Conservation (phyloP, 2,797 vertebrate species). For the Artibeus jamaicensis region DNA sequence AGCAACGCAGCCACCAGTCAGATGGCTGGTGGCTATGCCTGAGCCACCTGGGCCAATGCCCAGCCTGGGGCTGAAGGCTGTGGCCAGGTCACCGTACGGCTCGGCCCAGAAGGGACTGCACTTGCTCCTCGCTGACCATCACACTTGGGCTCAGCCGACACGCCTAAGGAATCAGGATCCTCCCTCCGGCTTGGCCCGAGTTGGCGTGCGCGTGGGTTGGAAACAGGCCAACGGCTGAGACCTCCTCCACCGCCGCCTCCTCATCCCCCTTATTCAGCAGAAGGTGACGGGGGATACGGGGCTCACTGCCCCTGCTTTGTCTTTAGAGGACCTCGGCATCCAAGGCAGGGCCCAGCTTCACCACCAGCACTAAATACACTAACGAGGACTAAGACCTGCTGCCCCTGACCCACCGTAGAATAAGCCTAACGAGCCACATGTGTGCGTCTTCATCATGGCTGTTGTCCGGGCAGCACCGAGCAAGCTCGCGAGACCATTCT, state of each 20-base stretch:
- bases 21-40: constrained; percentile 82
- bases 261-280: background rate
- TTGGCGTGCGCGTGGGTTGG: background rate
- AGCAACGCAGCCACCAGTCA: constrained; percentile 88
- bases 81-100: background rate
- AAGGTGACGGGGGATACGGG: constrained; percentile 3
- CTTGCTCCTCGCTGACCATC: background rate
- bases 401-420: background rate
- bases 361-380: constrained; percentile 77
- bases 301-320: background rate
- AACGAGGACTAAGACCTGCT: constrained; percentile 57
- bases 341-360: background rate
- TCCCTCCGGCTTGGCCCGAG: background rate
- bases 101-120: background rate
- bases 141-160: background rate
- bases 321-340: background rate
- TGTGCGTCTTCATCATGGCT: background rate
- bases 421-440: constrained; percentile 46
- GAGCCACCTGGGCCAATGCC: background rate
- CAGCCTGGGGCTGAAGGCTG: background rate
- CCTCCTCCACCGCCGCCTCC: background rate
- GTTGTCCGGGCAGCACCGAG: background rate
- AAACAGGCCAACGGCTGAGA: background rate
- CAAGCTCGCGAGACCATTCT: background rate
- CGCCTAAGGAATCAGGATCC: background rate